Conservation (phyloP, 2,113 vertebrate genomes). For the Pyrgilauda ruficollis region DNA sequence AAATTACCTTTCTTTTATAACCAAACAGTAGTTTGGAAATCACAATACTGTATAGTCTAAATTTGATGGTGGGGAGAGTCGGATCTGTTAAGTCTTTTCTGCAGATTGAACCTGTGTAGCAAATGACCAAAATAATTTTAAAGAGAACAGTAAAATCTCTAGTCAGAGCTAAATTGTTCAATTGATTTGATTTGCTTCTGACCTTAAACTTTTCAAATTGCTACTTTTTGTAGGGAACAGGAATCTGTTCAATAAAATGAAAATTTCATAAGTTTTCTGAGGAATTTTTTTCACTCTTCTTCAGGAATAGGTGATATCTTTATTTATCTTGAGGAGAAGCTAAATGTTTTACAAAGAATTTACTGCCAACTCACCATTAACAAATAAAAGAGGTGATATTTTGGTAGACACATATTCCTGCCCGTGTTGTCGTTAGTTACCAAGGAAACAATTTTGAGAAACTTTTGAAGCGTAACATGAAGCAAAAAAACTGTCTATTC, state of each 20-base stretch:
- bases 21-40: not conserved
- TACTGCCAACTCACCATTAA: not conserved
- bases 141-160: not conserved
- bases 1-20: not conserved
- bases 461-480: not conserved
- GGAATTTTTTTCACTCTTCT: not conserved
- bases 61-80: not conserved
- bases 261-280: not conserved
- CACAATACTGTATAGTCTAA: not conserved
- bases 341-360: not conserved
- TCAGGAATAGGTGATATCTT: not conserved
- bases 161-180: not conserved
- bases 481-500: constrained; percentile 27
- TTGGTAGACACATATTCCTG: not conserved
- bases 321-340: not conserved
- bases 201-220: not conserved
- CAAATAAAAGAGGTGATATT: not conserved
- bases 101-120: not conserved
- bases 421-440: not conserved
- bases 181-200: not conserved
- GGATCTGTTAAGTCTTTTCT: not conserved
- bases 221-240: not conserved
- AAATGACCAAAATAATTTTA: not conserved
- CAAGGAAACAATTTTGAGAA: not conserved
- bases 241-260: not conserved